Evolutionary conservation across 1,140 invertebrate genomes (phyloP).

Genomic region (Danaus plexippus): DNA sequence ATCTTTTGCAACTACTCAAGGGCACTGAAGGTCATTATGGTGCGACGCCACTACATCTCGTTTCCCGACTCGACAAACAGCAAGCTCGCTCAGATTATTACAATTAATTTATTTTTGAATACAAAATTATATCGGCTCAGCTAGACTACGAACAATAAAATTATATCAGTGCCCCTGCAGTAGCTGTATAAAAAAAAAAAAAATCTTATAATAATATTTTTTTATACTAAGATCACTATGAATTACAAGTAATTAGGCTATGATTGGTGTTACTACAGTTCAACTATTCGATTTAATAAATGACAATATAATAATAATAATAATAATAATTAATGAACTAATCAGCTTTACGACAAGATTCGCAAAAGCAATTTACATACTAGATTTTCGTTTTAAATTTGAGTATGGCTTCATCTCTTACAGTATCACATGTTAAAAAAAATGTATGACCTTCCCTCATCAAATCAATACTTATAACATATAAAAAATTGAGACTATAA

Average conservation of each 20-base stretch:
- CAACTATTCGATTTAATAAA: conserved; percentile 54
- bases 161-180: conserved; percentile 26
- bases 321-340: conserved; percentile 7
- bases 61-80: too few relatives aligned
- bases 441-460: conserved; percentile 29
- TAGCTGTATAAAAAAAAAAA: conserved; percentile 51
- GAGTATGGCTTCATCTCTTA: conserved; percentile 49
- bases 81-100: too few relatives aligned
- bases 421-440: conserved; percentile 48
- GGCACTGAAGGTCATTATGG: conserved; percentile 10
- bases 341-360: conserved; percentile 45
- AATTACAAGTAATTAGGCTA: conserved; percentile 62
- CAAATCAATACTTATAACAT: conserved; percentile 6
- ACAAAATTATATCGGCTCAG: conserved; percentile 6
- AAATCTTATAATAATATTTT: conserved; percentile 55
- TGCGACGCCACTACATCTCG: too few relatives aligned
- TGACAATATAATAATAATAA: conserved; percentile 18
- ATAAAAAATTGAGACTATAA: too few relatives aligned
- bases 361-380: conserved; percentile 54
- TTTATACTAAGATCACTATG: conserved; percentile 63
- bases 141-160: conserved; percentile 1
- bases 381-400: conserved; percentile 45
- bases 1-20: conserved; percentile 43
- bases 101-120: too few relatives aligned
- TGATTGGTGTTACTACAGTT: conserved; percentile 66